A percentile compares a stretch with the other conserved stretches of the same genome.
Conservation (phyloP, 2,113 vertebrate genomes). For the Amazona vittata region DNA sequence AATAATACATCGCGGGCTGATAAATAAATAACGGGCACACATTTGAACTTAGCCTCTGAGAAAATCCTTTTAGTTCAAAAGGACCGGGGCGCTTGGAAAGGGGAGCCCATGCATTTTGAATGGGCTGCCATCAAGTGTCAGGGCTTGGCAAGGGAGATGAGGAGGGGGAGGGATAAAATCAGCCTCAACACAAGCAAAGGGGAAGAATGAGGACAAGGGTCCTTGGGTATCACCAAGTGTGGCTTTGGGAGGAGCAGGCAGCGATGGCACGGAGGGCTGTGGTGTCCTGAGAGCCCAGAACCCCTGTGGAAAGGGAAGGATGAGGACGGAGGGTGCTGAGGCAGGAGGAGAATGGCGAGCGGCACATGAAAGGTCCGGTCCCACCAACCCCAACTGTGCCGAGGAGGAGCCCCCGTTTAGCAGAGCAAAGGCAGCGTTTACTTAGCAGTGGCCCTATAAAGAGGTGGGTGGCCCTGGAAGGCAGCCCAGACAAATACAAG, state of each 20-base stretch:
- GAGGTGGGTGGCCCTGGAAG: conserved; percentile 3
- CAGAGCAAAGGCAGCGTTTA: neutral
- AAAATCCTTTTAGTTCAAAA: conserved; percentile 68
- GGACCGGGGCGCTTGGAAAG: conserved; percentile 12
- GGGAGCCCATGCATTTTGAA: conserved; percentile 55
- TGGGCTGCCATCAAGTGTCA: conserved; percentile 32
- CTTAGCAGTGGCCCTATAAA: neutral
- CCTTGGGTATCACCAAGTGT: neutral
- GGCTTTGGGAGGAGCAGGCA: neutral
- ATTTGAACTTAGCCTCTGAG: conserved; percentile 68
- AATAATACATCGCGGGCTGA: conserved; percentile 62
- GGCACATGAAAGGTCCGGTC: neutral
- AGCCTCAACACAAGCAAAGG: rapidly evolving
- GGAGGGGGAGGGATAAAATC: neutral
- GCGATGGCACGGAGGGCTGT: rapidly evolving
- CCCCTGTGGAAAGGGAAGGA: neutral
- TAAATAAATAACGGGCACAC: conserved; percentile 67
- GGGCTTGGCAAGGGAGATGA: neutral
- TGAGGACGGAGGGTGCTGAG: neutral
- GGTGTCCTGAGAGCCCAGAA: neutral
- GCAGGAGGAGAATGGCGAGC: neutral
- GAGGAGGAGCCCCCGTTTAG: neutral
- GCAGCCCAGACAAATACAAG: neutral
- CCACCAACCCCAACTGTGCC: neutral
- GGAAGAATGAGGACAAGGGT: neutral